phyloP scores from a whole-genome alignment of 2,888 invertebrate species.

The Pocota personata region DNA sequence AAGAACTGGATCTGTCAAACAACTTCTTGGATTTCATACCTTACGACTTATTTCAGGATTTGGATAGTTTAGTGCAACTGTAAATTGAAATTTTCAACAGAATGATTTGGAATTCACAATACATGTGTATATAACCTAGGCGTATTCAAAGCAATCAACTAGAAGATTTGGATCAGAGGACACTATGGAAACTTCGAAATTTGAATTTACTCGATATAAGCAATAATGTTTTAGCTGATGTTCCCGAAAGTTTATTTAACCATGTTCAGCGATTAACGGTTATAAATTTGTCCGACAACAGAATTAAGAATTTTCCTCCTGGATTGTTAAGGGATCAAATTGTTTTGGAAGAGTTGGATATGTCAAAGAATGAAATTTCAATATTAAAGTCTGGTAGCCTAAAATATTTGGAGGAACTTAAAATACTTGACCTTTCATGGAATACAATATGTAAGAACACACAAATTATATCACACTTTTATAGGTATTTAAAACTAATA shows the following conservation, averaged over 20 bases:
- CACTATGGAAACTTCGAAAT: conserved; percentile 84
- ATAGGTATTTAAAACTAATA: no score
- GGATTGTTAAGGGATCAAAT: conserved; percentile 84
- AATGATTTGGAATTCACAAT: neutral
- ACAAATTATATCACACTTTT: no score
- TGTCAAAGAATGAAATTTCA: conserved; percentile 86
- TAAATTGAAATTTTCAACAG: conserved; percentile 80
- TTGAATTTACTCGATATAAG: conserved; percentile 86
- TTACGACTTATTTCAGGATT: conserved; percentile 85
- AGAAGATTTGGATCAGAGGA: conserved; percentile 83
- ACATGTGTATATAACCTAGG: conserved; percentile 78
- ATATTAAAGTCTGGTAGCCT: conserved; percentile 84
- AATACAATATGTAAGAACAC: conserved; percentile 84
- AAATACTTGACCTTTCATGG: conserved; percentile 85
- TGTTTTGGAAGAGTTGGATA: conserved; percentile 86
- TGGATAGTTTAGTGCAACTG: conserved; percentile 85
- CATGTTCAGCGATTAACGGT: conserved; percentile 81
- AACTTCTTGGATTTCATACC: conserved; percentile 87
- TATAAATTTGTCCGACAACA: conserved; percentile 81
- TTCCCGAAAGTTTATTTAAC: conserved; percentile 84
- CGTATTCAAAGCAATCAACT: conserved; percentile 85
- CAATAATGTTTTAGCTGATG: conserved; percentile 84
- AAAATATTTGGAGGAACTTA: conserved; percentile 83
- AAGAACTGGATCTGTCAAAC: conserved; percentile 86
- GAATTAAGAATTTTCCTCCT: conserved; percentile 83